Conservation (phyloP, 2,888 invertebrate species). For the Lathronympha strigana region DNA sequence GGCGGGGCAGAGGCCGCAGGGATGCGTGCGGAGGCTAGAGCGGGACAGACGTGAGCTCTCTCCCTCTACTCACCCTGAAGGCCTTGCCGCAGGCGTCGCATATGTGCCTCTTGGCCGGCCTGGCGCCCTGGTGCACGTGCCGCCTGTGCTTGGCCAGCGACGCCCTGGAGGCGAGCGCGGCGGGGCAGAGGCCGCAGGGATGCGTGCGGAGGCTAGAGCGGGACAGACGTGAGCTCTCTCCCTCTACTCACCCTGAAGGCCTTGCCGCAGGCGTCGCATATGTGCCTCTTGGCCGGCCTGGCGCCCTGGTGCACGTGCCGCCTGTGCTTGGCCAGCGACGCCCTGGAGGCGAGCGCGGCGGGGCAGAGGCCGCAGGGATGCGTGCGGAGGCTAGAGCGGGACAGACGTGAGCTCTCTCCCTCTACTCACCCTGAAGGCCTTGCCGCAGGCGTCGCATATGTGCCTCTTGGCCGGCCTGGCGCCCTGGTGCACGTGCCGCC, state of each 20-base stretch:
- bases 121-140: conserved; percentile 27
- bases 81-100: conserved; percentile 15
- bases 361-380: background rate
- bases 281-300: background rate
- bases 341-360: background rate
- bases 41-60: background rate
- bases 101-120: conserved; percentile 3
- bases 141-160: conserved; percentile 27
- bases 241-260: conserved; percentile 9
- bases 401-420: too few relatives aligned
- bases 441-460: conserved; percentile 43
- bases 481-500: conserved; percentile 59
- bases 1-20: conserved; percentile 38
- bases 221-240: too few relatives aligned
- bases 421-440: conserved; percentile 25
- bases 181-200: conserved; percentile 46
- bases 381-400: too few relatives aligned
- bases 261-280: conserved; percentile 12
- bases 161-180: background rate
- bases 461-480: conserved; percentile 58
- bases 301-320: conserved; percentile 52
- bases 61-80: conserved; percentile 32
- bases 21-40: conserved; percentile 9
- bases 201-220: too few relatives aligned
- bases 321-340: conserved; percentile 53